Conservation (phyloP, 2,888 invertebrate genomes). For the Eilema griseolum region DNA sequence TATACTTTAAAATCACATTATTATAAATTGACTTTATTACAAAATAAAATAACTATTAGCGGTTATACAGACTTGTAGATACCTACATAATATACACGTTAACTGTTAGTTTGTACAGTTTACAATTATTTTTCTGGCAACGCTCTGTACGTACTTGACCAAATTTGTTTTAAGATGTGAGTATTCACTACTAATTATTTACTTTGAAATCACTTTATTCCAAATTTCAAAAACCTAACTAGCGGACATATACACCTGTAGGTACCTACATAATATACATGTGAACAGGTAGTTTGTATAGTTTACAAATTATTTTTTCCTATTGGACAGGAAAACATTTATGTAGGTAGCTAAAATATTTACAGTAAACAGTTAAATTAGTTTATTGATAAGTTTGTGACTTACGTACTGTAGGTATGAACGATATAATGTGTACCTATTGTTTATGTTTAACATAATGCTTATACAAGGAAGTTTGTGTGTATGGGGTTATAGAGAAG, state of each 20-base stretch:
- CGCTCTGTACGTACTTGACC: too few relatives aligned
- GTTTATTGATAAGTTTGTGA: constrained; percentile 6
- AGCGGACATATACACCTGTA: neutral
- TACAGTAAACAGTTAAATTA: constrained; percentile 8
- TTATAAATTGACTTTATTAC: too few relatives aligned
- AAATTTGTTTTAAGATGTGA: too few relatives aligned
- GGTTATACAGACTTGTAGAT: too few relatives aligned
- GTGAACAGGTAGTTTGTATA: neutral
- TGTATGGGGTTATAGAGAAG: neutral
- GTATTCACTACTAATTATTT: too few relatives aligned
- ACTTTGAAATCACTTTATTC: too few relatives aligned
- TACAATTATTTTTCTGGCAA: too few relatives aligned
- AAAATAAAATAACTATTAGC: too few relatives aligned
- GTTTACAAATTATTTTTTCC: constrained; percentile 5
- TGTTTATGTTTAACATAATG: neutral
- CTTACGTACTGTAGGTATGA: neutral
- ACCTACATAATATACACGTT: too few relatives aligned
- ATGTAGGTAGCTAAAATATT: constrained; percentile 1
- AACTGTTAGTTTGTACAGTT: too few relatives aligned
- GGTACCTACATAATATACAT: neutral
- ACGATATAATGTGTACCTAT: neutral
- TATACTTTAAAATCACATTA: too few relatives aligned
- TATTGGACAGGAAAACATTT: neutral
- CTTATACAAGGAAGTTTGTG: neutral
- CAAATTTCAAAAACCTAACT: too few relatives aligned